Evolutionary conservation across 2,888 invertebrate genomes (phyloP), one percentile per base, ranked within the genome.

Genomic region (Dascillus cervinus): DNA sequence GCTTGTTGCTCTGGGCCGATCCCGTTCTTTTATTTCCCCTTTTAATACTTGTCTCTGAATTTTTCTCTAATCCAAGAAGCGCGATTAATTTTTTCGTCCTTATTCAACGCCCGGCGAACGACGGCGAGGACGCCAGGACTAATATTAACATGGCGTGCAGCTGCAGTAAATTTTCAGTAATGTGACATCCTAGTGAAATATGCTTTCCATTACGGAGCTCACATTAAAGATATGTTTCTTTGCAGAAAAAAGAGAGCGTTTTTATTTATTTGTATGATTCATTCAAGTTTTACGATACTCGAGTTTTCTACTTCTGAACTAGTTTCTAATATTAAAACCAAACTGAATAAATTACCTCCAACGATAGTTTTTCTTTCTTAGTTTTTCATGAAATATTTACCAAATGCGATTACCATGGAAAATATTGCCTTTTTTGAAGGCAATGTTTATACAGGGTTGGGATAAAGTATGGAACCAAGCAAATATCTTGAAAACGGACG

Each of bases 201-300:
- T 60, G 58, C 52, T 55, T 54, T 58, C 59, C 59, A 61, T 61
- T 61, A 61, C 55, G 58, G n/a, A 55, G 53, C 50, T 52, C 52
- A 52, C 58, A 59, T 59, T 60, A 58, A 58, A 60, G 58, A 60
- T 58, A 60, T 59, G 58, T 54, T 55, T 49, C 50, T 54, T 58
- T 57, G 59, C 58, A 58, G 52, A 58, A 58, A 58, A 53, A 53
- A 56, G 56, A 56, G 56, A 56, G 53, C 54, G 55, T 57, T 55
- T 50, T 56, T 56, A 58, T 58, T 60, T 58, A 59, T 59, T 52
- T 49, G 47, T 51, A 47, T 56, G 55, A 56, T 55, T 55, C 55
- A 55, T 57, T 58, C 55, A 46, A 50, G 32, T 39, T 39, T 38
- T 39, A 39, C 34, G 34, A 39, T 31, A 23, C 32, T 34, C n/a